Base-by-base conservation (phyloP, 2,888 invertebrate species). In the Sepiola atlantica region DNA sequence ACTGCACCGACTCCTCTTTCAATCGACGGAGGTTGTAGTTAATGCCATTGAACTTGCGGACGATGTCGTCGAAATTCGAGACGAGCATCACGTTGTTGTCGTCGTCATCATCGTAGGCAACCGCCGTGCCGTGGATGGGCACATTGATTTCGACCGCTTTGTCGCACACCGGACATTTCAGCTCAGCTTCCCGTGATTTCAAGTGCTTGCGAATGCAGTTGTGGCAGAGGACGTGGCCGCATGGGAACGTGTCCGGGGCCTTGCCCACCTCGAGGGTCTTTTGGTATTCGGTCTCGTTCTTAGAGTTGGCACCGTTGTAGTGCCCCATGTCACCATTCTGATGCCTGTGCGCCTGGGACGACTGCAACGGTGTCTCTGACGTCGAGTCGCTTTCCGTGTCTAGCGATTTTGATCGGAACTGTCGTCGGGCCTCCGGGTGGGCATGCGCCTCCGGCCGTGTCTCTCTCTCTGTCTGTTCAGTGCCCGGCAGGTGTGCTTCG, bases 241-340 rank as follows among this genome's bases (percentile, higher is more conserved):
- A 97, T 24, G 97, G 96, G 92, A 97, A 97, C n/a, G 96, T 96
- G 94, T 97, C 97, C 32, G 97, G 96, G 8, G 96, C 96, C 55
- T 96, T 95, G n/a, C 96, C 95, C 92, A 96, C 96, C 91, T 96
- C 96, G 16, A 96, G 95, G 92, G 95, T 95, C 91, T 96, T 94
- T n/a, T 95, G 95, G 94, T 96, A 96, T 93, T 96, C 96, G 35
- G 95, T 95, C 94, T 95, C 96, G 95, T 93, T 93, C 32, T 55
- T 93, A 35, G 93, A 61, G 93, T 35, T 93, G 93, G 93, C 92
- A 45, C 92, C 92, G 55, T 92, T 55, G 92, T 92, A 92, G 45
- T 92, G 35, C n/a, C 92, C 92, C 92, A 92, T 92, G 92, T 92
- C 92, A 92, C 92, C 92, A 92, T 92, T 92, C 92, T 92, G 92